A percentile compares a stretch with the other conserved stretches of the same genome.
These are phyloP conservation scores for Cylindroiulus punctatus DNA, from an alignment of 2,888 invertebrate species.

Conservation along the genomic window DNA sequence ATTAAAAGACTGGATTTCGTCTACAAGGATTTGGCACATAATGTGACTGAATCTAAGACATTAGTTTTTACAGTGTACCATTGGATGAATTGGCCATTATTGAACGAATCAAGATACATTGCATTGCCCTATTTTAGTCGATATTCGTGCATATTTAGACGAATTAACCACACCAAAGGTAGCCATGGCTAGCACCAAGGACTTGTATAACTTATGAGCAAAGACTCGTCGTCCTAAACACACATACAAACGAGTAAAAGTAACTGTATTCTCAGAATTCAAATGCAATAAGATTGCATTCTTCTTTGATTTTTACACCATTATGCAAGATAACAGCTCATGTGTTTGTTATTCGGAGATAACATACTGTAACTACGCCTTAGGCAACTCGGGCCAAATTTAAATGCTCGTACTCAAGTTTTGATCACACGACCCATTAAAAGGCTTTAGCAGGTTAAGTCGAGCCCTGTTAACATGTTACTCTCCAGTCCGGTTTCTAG, in stretches of 20 bases:
- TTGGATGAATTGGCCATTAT: no score
- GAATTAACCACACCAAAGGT: no score
- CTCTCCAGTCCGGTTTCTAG: background rate
- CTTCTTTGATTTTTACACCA: background rate
- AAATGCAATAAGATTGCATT: background rate
- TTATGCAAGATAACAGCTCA: background rate
- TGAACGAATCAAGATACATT: no score
- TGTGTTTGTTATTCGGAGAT: background rate
- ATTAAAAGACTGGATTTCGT: no score
- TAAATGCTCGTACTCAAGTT: background rate
- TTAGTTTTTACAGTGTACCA: no score
- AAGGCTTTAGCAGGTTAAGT: background rate
- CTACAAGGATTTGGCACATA: no score
- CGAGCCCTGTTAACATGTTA: background rate
- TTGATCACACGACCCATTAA: background rate
- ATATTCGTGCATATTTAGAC: no score
- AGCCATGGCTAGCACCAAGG: no score
- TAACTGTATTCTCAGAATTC: background rate
- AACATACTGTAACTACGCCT: background rate
- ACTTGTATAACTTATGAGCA: no score
- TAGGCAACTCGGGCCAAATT: background rate
- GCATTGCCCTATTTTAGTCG: no score
- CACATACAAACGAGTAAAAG: background rate
- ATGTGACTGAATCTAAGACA: no score
- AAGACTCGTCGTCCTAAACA: no score